A percentile compares a stretch with the other conserved stretches of the same genome.
Evolutionary conservation across 2,113 vertebrate genomes (phyloP).

Genomic region (Fregata magnificens): DNA sequence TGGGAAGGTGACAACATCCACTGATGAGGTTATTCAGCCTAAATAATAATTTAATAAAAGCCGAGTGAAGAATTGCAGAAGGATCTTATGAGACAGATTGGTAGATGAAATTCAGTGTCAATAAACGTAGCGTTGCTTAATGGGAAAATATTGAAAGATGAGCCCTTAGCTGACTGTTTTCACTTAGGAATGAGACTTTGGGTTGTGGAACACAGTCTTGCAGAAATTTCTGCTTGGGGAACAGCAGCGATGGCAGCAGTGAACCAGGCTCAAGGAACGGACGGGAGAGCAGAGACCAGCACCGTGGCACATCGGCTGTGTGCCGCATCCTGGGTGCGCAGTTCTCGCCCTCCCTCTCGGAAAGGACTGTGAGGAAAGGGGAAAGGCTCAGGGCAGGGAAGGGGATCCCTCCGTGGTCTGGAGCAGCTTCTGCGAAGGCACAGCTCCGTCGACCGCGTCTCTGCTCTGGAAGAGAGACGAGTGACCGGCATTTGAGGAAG

Average conservation of each 20-base stretch:
- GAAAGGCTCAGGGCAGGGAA: neutral
- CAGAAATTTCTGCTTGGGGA: neutral
- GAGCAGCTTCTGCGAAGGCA: neutral
- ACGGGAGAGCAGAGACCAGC: neutral
- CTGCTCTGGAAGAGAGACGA: neutral
- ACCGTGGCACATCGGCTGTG: fast-evolving
- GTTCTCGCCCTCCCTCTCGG: fast-evolving
- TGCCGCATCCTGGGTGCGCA: fast-evolving
- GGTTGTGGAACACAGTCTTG: neutral
- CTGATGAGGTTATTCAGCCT: neutral
- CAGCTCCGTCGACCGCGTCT: fast-evolving
- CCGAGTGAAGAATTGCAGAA: neutral
- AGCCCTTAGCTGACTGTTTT: neutral
- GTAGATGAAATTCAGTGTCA: neutral
- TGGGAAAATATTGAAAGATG: neutral
- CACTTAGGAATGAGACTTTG: neutral
- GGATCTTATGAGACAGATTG: neutral
- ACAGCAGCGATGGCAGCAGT: neutral
- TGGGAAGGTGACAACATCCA: neutral
- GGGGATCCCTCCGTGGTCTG: too few relatives aligned
- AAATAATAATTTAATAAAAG: neutral
- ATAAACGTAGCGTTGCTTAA: neutral
- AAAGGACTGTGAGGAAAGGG: fast-evolving
- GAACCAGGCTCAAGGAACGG: neutral
- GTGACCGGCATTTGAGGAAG: fast-evolving